Conservation (phyloP, 2,113 vertebrate species). For the Craseonycteris thonglongyai region DNA sequence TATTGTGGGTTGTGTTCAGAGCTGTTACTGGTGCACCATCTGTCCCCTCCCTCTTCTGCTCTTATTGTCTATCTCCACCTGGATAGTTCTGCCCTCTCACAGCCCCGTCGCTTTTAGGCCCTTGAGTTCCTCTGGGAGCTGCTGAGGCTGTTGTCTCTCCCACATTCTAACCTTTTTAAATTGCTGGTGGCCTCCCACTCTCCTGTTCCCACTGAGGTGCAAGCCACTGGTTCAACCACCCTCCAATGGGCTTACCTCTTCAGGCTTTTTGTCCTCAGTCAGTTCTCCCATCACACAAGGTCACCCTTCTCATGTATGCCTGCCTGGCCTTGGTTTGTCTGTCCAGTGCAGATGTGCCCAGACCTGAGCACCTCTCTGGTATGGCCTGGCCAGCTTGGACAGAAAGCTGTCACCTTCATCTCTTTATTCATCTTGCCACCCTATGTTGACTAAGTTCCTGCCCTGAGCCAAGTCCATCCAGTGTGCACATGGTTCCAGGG, state of each 20-base stretch:
- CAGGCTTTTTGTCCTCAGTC: neutral
- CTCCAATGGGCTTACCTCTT: rapidly evolving
- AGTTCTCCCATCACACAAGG: neutral
- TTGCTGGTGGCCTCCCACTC: neutral
- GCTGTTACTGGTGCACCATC: neutral
- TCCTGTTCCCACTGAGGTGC: neutral
- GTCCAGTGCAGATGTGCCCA: neutral
- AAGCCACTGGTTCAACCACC: neutral
- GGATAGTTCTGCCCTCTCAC: neutral
- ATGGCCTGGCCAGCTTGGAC: neutral
- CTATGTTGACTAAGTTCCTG: neutral
- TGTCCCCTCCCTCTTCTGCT: neutral
- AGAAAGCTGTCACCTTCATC: neutral
- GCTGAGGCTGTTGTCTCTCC: neutral
- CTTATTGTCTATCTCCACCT: neutral
- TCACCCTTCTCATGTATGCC: neutral
- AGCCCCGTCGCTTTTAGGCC: neutral
- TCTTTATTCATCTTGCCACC: neutral
- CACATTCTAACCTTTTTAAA: conserved; percentile 14
- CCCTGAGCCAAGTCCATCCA: neutral
- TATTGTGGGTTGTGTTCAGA: neutral
- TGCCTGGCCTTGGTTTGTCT: neutral
- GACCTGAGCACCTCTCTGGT: neutral
- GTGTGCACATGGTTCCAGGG: neutral
- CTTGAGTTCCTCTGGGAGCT: neutral